Percentiles rank a stretch among this genome's conserved stretches.
Conservation (phyloP, 2,797 vertebrate genomes). For the Paedocypris micromegethes region DNA sequence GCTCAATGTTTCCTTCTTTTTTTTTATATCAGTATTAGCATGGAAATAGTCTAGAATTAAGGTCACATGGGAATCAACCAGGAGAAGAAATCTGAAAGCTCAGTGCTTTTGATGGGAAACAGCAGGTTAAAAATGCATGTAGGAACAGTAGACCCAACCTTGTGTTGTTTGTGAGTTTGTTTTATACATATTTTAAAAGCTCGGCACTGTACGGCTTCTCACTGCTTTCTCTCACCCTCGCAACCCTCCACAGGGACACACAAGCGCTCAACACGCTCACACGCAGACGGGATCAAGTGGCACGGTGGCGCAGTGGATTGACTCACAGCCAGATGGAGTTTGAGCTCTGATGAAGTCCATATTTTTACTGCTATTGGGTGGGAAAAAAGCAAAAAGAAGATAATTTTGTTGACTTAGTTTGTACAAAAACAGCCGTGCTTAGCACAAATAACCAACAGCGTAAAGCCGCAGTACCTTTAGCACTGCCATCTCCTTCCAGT, state of each 20-base stretch:
- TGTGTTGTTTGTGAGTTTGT: slow-evolving; percentile 15
- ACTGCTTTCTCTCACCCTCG: neutral
- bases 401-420: no score
- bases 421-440: no score
- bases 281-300: no score
- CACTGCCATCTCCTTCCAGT: no score
- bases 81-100: slow-evolving; percentile 20
- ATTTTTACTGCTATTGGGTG: no score
- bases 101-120: slow-evolving; percentile 5
- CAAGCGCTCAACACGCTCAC: slow-evolving; percentile 46
- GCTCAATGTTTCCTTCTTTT: neutral
- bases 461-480: no score
- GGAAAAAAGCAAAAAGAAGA: no score
- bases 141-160: slow-evolving; percentile 6
- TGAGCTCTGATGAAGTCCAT: no score
- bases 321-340: no score
- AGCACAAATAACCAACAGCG: no score
- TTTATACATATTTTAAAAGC: slow-evolving; percentile 26
- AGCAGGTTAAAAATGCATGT: slow-evolving; percentile 32
- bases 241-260: slow-evolving; percentile 31
- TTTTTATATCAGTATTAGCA: neutral
- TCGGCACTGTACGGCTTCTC: neutral
- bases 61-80: neutral
- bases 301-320: no score
- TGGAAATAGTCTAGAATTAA: neutral